phyloP scores from a whole-genome alignment of 2,888 invertebrate species.

The Ceriagrion tenellum region DNA sequence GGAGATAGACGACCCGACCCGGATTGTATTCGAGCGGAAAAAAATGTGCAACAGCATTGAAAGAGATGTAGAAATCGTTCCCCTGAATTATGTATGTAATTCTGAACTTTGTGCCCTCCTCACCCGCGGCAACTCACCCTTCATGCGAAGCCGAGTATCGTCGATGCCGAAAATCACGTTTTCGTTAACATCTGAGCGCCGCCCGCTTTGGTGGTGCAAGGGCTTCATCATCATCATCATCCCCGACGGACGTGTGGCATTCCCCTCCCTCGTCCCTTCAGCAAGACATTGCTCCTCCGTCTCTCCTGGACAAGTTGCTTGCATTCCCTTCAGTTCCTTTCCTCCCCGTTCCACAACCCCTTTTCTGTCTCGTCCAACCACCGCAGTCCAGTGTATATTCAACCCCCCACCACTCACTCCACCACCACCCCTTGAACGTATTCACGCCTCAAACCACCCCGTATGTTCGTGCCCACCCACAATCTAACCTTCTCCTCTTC shows the following conservation, averaged over 20 bases:
- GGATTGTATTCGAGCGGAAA: too few species aligned
- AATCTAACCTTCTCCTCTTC: background rate
- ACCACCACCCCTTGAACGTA: background rate
- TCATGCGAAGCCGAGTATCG: background rate
- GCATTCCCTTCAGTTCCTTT: background rate
- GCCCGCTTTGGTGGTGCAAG: background rate
- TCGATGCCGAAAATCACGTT: background rate
- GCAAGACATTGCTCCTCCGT: background rate
- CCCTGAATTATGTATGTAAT: too few species aligned
- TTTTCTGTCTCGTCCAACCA: background rate
- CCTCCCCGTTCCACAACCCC: background rate
- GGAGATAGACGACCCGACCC: too few species aligned
- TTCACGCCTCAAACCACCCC: background rate
- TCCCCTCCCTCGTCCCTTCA: background rate
- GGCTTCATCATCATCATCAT: conserved; percentile 51
- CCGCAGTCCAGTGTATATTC: background rate
- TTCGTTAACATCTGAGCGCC: background rate
- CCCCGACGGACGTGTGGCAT: too few species aligned
- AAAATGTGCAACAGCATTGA: too few species aligned
- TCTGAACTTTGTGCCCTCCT: background rate
- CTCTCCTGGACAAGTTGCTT: background rate
- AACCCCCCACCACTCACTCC: background rate
- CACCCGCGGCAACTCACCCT: background rate
- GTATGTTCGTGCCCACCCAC: background rate
- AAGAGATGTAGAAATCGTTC: too few species aligned